Base-by-base conservation (phyloP, 2,888 invertebrate genomes). In the Idaea straminata region DNA sequence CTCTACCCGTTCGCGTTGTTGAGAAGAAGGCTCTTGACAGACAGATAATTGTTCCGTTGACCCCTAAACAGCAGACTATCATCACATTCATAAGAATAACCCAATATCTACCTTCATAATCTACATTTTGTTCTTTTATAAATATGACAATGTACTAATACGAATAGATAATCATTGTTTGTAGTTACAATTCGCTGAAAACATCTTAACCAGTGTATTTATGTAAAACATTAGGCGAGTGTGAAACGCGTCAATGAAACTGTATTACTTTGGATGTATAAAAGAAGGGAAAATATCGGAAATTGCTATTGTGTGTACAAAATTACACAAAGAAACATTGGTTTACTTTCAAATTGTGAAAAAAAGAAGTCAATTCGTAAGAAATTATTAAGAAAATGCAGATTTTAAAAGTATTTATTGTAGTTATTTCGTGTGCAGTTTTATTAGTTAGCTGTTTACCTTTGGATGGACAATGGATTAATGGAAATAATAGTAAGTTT, bases 371-470 rank as follows among this genome's bases (percentile, higher is more conserved):
- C 4, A 60, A 64, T 5, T 36, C 65, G 61, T n/a, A 57, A 58
- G 71, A 69, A 67, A 76, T 73, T 72, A 59, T 65, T 25, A 7
- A 59, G 38, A 73, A 68, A 69, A 82, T 82, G 81, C 66, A 70
- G 69, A 69, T 64, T 59, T 58, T 62, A 34, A 64, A 72, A n/a
- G 5, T 83, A 6, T 15, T 86, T 13, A 36, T 87, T n/a, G 64
- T 82, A 7, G 67, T 77, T 34, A 63, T 79, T 58, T 63, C 78
- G 3, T 74, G 78, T 69, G 73, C 66, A 0, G 84, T 79, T 38
- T 68, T 47, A 47, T 47, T 13, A 5, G 47, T 47, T 47, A 47
- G 67, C 58, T 73, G 83, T 62, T 76, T 79, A 47, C 86, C 89
- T 3, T 62, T 86, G 67, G 80, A 80, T 60, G 47, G 47, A 47